Percentiles rank a stretch among this genome's conserved stretches.
Conservation (phyloP, 1,140 invertebrate genomes). For the Frieseomelitta varia region DNA sequence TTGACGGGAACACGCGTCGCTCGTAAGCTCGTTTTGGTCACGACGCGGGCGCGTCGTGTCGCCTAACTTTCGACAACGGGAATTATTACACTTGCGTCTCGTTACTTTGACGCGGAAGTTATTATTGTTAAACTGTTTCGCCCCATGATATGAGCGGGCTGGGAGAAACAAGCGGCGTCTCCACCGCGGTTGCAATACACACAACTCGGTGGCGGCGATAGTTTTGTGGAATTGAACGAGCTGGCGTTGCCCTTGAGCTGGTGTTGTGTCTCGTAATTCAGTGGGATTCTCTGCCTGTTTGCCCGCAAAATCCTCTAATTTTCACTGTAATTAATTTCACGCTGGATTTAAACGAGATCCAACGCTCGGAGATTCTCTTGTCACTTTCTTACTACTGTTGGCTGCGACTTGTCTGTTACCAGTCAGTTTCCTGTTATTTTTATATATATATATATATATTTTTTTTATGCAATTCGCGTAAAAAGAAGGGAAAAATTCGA, state of each 20-base stretch:
- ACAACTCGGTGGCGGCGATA: neutral
- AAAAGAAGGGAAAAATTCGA: too few relatives aligned
- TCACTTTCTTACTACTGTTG: neutral
- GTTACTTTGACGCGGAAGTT: constrained; percentile 28
- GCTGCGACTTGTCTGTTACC: neutral
- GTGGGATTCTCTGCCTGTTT: neutral
- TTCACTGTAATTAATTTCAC: neutral
- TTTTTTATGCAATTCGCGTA: neutral
- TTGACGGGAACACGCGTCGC: constrained; percentile 3
- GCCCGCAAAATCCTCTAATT: neutral
- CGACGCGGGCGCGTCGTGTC: neutral
- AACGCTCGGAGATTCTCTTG: neutral
- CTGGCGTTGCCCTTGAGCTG: neutral
- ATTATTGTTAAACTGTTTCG: constrained; percentile 35
- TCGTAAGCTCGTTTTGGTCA: neutral
- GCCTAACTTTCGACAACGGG: constrained; percentile 11
- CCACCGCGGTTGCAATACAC: too few relatives aligned
- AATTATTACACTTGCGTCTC: constrained; percentile 20
- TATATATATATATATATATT: neutral
- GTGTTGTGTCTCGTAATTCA: neutral
- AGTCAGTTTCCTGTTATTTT: neutral
- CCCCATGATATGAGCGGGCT: neutral
- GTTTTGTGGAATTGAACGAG: neutral
- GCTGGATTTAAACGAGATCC: neutral
- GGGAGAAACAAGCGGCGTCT: neutral